These are phyloP conservation scores for Proterorhinus semilunaris DNA, from an alignment of 2,113 vertebrate species.

Conservation along the genomic window DNA sequence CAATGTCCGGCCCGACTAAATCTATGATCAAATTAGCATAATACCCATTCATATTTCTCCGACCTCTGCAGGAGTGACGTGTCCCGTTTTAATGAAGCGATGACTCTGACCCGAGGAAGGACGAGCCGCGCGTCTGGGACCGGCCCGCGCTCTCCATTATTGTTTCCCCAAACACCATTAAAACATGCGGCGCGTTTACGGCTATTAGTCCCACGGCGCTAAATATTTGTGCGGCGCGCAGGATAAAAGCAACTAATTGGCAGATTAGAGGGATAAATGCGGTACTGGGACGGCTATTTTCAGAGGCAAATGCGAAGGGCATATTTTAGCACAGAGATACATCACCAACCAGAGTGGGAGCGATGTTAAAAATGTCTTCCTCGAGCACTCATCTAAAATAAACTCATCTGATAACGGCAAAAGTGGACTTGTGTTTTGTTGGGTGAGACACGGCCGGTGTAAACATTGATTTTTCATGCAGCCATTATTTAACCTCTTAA, in stretches of 20 bases:
- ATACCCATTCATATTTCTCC: not conserved
- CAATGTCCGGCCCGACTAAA: not conserved
- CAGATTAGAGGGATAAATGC: not conserved
- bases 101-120: slow-evolving; percentile 4
- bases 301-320: not conserved
- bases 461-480: too few relatives aligned
- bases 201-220: not conserved
- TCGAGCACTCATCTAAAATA: not conserved
- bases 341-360: not conserved
- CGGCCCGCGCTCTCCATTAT: not conserved
- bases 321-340: not conserved
- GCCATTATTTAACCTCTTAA: too few relatives aligned
- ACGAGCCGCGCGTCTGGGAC: not conserved
- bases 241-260: slow-evolving; percentile 1
- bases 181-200: not conserved
- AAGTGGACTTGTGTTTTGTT: not conserved
- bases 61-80: not conserved
- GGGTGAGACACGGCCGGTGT: not conserved
- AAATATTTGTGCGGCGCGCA: not conserved
- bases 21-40: not conserved
- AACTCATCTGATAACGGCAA: not conserved
- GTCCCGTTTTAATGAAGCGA: slow-evolving; percentile 3
- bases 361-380: not conserved
- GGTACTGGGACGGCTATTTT: slow-evolving; percentile 1
- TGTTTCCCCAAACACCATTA: not conserved